These are phyloP conservation scores for Rousettus leschenaultii DNA, from an alignment of 2,113 vertebrate genomes.

Conservation along the genomic window DNA sequence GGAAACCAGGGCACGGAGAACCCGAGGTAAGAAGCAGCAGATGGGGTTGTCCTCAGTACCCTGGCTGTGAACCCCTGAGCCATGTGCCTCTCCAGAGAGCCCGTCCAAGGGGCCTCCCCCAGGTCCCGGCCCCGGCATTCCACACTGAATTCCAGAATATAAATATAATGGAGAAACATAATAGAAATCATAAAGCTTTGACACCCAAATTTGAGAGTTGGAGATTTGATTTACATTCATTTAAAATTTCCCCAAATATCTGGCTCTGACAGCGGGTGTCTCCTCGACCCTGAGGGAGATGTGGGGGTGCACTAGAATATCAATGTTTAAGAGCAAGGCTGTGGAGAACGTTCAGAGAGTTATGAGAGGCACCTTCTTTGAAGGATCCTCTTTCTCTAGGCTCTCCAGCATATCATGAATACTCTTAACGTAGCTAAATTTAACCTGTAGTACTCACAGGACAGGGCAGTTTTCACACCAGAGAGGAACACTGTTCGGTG, in stretches of 20 bases:
- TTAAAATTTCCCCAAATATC: background rate
- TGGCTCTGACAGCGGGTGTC: background rate
- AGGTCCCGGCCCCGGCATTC: background rate
- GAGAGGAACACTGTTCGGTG: background rate
- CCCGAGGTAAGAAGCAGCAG: background rate
- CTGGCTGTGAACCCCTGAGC: background rate
- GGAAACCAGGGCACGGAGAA: background rate
- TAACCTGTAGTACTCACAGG: background rate
- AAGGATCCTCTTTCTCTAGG: background rate
- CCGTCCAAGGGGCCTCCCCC: too few species aligned
- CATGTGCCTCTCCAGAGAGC: background rate
- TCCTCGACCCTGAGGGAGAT: background rate
- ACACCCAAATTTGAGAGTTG: background rate
- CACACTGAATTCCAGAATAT: background rate
- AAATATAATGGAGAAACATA: background rate
- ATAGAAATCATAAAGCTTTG: background rate
- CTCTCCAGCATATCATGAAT: background rate
- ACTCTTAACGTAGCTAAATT: background rate
- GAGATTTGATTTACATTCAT: background rate
- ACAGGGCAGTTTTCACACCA: background rate
- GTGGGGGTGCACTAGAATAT: too few species aligned
- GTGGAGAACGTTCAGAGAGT: background rate
- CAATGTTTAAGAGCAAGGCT: background rate
- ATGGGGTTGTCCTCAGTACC: background rate
- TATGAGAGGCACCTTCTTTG: background rate